A percentile compares a stretch with the other conserved stretches of the same genome.
Conservation (phyloP, 2,888 invertebrate species). For the Drosophila atripex region DNA sequence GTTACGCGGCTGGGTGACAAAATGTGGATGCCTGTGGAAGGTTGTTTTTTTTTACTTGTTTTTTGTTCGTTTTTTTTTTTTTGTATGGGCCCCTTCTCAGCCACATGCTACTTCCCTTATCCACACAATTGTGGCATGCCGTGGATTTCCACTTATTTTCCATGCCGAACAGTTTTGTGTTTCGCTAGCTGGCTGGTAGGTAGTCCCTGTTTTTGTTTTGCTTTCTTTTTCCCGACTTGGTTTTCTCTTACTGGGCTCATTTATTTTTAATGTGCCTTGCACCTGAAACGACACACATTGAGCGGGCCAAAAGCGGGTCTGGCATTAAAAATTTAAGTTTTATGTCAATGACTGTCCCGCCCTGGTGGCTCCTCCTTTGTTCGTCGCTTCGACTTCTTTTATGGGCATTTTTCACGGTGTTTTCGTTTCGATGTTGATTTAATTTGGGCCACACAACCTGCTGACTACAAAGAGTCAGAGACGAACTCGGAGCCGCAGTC, state of each 20-base stretch:
- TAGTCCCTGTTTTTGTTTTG: constrained; percentile 35
- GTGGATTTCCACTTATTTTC: constrained; percentile 49
- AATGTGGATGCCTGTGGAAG: constrained; percentile 35
- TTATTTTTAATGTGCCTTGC: constrained; percentile 68
- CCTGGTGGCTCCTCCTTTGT: constrained; percentile 21
- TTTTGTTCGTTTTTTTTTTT: neutral
- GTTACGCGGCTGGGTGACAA: constrained; percentile 52
- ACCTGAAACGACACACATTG: constrained; percentile 56
- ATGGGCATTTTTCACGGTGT: constrained; percentile 38
- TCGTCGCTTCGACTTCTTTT: constrained; percentile 29
- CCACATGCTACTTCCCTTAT: constrained; percentile 1
- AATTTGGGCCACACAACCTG: constrained; percentile 34
- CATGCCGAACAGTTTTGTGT: constrained; percentile 37
- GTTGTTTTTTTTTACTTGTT: constrained; percentile 3
- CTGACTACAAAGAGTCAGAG: constrained; percentile 14
- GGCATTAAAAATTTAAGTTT: constrained; percentile 71
- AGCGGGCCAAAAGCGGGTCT: constrained; percentile 21
- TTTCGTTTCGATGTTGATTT: constrained; percentile 51
- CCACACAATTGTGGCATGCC: constrained; percentile 43
- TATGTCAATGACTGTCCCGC: constrained; percentile 62
- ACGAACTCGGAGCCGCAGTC: neutral
- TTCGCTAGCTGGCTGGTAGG: constrained; percentile 17
- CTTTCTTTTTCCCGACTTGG: constrained; percentile 8
- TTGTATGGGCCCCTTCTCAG: neutral
- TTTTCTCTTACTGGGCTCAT: constrained; percentile 53